A percentile compares a stretch with the other conserved stretches of the same genome.
Conservation (phyloP, 2,888 invertebrate genomes). For the Strigamia transsilvanica region DNA sequence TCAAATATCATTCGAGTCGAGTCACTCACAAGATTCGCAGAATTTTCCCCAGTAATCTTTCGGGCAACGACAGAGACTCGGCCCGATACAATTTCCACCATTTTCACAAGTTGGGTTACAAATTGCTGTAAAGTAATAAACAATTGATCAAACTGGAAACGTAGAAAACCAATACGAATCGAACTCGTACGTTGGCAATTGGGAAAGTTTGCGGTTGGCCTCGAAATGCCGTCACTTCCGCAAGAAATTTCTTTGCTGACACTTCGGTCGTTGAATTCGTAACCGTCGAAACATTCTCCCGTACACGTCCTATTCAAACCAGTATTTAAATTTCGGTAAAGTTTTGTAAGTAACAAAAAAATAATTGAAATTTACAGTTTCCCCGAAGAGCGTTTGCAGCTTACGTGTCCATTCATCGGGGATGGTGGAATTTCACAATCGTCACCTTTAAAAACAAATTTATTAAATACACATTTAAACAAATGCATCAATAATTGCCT, state of each 20-base stretch:
- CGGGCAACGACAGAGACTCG: conserved; percentile 81
- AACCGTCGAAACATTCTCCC: conserved; percentile 56
- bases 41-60: conserved; percentile 74
- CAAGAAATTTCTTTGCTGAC: conserved; percentile 56
- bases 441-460: not conserved
- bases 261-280: conserved; percentile 57
- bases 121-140: conserved; percentile 66
- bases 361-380: not conserved
- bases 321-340: not conserved
- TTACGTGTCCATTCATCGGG: not conserved
- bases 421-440: not conserved
- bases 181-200: conserved; percentile 74
- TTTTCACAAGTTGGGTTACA: conserved; percentile 79
- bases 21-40: conserved; percentile 73
- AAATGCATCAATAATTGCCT: too few species aligned
- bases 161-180: too few species aligned
- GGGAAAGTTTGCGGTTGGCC: conserved; percentile 64
- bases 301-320: not conserved
- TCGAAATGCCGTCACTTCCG: conserved; percentile 58
- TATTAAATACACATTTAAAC: too few species aligned
- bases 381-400: not conserved
- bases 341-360: not conserved
- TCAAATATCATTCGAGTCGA: not conserved
- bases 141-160: not conserved
- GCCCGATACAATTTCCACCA: conserved; percentile 80